phyloP scores from a whole-genome alignment of 2,888 invertebrate genomes.

The Chrysina gloriosa region DNA sequence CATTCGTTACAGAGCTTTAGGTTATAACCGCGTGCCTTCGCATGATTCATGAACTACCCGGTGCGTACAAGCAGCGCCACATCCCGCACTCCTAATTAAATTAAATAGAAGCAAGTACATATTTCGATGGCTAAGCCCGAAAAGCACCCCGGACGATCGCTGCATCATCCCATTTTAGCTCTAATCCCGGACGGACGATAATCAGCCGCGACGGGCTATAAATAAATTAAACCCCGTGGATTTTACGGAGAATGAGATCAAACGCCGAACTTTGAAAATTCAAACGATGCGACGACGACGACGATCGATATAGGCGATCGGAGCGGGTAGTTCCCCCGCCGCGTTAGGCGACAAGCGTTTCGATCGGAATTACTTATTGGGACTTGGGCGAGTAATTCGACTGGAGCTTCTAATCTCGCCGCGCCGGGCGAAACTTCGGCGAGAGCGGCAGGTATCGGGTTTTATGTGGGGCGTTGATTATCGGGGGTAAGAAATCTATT shows the following conservation, averaged over 20 bases:
- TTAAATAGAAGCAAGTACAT: conserved; percentile 3
- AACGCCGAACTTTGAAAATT: conserved; percentile 20
- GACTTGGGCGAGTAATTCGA: conserved; percentile 5
- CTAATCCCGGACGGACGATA: neutral
- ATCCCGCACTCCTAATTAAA: neutral
- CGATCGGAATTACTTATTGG: neutral
- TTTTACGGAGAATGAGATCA: conserved; percentile 14
- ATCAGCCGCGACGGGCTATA: conserved; percentile 10
- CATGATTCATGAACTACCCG: neutral
- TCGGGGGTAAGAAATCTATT: neutral
- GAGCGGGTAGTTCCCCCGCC: neutral
- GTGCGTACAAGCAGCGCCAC: too few relatives aligned
- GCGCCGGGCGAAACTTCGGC: neutral
- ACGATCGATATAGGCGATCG: conserved; percentile 2
- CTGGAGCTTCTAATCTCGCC: neutral
- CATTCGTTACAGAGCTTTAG: too few relatives aligned
- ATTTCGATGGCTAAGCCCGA: neutral
- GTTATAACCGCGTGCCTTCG: neutral
- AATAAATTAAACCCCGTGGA: conserved; percentile 23
- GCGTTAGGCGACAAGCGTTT: neutral
- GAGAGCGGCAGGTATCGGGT: neutral
- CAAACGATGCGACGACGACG: neutral
- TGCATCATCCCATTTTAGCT: neutral
- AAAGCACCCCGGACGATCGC: neutral
- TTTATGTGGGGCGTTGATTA: neutral